A percentile compares a stretch with the other conserved stretches of the same genome.
These are phyloP conservation scores for Pterostichus niger DNA, from an alignment of 2,888 invertebrate genomes.

Conservation along the genomic window DNA sequence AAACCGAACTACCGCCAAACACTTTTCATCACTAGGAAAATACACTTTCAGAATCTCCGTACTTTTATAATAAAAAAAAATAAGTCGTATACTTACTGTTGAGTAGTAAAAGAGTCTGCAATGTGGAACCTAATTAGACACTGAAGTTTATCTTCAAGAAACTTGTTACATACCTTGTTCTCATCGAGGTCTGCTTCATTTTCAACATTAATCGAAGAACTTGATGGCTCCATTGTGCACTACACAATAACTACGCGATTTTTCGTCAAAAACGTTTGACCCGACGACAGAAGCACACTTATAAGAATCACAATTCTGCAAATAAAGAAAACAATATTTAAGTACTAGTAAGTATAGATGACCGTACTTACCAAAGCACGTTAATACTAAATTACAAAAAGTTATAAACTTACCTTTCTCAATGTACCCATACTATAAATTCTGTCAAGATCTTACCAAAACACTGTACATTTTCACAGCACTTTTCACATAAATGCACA, in stretches of 20 bases:
- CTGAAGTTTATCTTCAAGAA: background rate
- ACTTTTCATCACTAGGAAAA: background rate
- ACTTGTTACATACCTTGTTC: constrained; percentile 50
- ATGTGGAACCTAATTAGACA: constrained; percentile 23
- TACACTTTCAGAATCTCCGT: background rate
- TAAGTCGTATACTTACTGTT: constrained; percentile 40
- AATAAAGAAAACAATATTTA: constrained; percentile 58
- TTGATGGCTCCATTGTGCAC: constrained; percentile 31
- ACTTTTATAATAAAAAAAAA: constrained; percentile 9
- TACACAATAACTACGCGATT: constrained; percentile 63
- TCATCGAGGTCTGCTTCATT: constrained; percentile 60
- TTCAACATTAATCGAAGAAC: constrained; percentile 51
- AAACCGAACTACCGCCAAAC: no score
- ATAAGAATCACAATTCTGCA: constrained; percentile 59
- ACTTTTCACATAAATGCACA: constrained; percentile 59
- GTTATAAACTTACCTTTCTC: constrained; percentile 52
- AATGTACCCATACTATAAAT: background rate
- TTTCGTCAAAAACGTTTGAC: constrained; percentile 10
- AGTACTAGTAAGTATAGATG: background rate
- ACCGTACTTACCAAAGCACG: constrained; percentile 57
- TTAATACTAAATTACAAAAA: constrained; percentile 51
- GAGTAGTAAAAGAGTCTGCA: background rate
- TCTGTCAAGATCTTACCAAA: constrained; percentile 57
- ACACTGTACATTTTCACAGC: constrained; percentile 52
- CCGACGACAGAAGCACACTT: constrained; percentile 20